Evolutionary conservation across 2,888 invertebrate genomes (phyloP).

Genomic region (Timema cristinae): DNA sequence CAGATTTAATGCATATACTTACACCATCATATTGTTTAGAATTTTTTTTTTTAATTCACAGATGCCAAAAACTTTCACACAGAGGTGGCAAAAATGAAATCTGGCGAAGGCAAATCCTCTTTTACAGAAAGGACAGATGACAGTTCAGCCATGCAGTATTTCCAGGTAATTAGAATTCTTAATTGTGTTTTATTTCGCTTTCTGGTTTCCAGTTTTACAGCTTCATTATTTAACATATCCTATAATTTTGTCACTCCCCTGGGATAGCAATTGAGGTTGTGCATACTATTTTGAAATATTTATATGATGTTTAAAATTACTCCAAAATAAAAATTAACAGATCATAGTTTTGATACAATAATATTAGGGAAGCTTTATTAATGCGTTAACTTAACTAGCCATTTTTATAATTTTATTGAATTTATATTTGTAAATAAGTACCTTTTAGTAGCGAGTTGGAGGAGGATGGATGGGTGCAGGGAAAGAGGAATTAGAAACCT

Average conservation of each 20-base stretch:
- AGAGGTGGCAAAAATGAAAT: conserved; percentile 67
- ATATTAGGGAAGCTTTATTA: too few species aligned
- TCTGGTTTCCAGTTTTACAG: background rate
- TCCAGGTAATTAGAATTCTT: conserved; percentile 54
- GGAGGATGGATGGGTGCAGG: too few species aligned
- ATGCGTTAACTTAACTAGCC: too few species aligned
- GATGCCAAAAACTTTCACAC: conserved; percentile 73
- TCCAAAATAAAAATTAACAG: too few species aligned
- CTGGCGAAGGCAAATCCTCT: conserved; percentile 71
- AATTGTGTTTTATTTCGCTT: background rate
- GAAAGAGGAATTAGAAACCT: too few species aligned
- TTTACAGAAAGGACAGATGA: conserved; percentile 96
- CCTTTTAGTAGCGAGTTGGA: too few species aligned
- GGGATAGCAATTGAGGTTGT: background rate
- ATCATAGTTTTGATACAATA: too few species aligned
- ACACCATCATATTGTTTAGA: background rate
- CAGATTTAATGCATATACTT: background rate
- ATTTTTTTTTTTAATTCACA: conserved; percentile 38
- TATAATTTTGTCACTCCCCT: background rate
- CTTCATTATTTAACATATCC: background rate
- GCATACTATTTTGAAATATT: too few species aligned
- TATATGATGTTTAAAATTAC: too few species aligned
- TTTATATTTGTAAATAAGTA: too few species aligned
- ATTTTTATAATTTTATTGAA: too few species aligned
- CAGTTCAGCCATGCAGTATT: conserved; percentile 97